Evolutionary conservation across 1,140 invertebrate species (phyloP), one percentile per base, ranked within the genome.

Genomic region (Calycopis cecrops): DNA sequence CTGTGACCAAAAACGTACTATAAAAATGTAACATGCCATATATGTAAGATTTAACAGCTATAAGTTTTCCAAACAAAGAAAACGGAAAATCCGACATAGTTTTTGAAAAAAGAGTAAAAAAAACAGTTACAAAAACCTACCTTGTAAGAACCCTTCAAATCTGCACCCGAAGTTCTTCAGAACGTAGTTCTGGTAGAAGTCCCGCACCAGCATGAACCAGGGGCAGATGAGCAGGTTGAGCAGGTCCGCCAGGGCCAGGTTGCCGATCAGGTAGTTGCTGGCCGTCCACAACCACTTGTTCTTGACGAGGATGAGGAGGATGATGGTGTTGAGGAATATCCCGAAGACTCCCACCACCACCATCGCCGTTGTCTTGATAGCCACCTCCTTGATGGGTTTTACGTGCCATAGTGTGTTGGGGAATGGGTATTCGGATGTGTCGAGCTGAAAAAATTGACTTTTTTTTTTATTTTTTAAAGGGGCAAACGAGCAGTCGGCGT

Each of bases 221-320:
- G 94, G 93, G 53, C 94, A 94, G 8, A 96, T 87, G 2, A 94
- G 57, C n/a, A 95, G 81, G 0, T 92, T 94, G 0, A 92, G 71
- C 2, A 96, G 81, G 79, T 96, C 95, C 0, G 94, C 92, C 3
- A 92, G 66, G 0, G 94, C 94, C 89, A 96, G 91, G 64, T 95
- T 96, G 21, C 92, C 90, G 9, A 97, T 93, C 17, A 96, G 89
- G 28, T 94, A 85, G 82, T 96, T 96, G 3, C 94, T 94, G 0
- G 94, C 91, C n/a, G 92, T 92, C 55, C 91, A 89, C 52, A 96
- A 88, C 60, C 92, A 89, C 62, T 90, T 90, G 67, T 92, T 91
- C n/a, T 87, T 90, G 0, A 90, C 57, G 12, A 96, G 90, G 0
- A 94, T 90, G 44, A 91, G 85, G 3, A 96, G 87, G 9, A 96